These are phyloP conservation scores for Coreius guichenoti DNA, from an alignment of 2,797 vertebrate species.

Conservation along the genomic window DNA sequence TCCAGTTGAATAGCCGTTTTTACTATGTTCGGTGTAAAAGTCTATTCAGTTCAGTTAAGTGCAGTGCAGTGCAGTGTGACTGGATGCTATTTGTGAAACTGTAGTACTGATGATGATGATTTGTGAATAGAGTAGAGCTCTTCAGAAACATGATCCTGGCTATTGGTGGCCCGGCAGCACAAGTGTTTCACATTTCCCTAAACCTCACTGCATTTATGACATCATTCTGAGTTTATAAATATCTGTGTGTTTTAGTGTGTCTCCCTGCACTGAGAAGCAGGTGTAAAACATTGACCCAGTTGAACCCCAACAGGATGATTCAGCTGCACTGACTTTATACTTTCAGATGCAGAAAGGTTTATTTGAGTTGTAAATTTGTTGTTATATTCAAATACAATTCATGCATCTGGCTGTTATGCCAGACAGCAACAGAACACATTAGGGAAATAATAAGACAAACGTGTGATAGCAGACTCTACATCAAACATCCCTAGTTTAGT, in stretches of 20 bases:
- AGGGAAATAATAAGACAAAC: not conserved
- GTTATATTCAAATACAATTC: not conserved
- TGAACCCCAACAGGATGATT: not conserved
- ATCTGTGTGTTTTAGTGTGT: not conserved
- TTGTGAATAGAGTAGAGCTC: not conserved
- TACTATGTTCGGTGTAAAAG: not conserved
- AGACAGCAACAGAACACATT: not conserved
- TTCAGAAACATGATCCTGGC: conserved; percentile 9
- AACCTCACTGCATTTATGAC: not conserved
- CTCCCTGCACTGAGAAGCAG: not conserved
- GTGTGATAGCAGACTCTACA: not conserved
- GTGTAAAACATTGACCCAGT: not conserved
- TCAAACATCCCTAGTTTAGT: not conserved
- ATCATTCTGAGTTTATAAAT: not conserved
- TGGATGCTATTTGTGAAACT: conserved; percentile 6
- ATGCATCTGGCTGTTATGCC: not conserved
- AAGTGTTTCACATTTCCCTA: not conserved
- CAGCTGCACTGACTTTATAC: not conserved
- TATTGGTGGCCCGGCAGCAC: not conserved
- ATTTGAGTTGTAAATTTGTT: conserved; percentile 2
- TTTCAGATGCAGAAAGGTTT: not conserved
- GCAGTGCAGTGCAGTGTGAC: conserved; percentile 4
- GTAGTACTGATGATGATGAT: not conserved
- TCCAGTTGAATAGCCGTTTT: not conserved
- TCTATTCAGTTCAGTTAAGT: not conserved